Evolutionary conservation across 2,113 vertebrate species (phyloP).

Genomic region (Ancistrus triradiatus): DNA sequence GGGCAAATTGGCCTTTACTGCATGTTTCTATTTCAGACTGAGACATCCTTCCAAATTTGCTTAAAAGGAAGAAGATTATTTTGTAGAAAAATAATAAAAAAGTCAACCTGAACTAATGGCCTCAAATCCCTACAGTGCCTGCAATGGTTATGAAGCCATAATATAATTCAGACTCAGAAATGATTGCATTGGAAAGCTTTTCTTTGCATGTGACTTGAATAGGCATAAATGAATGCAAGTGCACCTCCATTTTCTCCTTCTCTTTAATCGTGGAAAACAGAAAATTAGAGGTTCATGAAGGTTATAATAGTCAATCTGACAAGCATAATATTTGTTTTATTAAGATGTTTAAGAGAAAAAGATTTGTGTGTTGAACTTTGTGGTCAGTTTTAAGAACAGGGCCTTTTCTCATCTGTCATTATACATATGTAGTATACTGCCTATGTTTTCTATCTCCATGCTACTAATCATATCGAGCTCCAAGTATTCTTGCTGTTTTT

Average conservation of each 20-base stretch:
- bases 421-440: too few relatives aligned
- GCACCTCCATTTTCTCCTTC: neutral
- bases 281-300: neutral
- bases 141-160: conserved; percentile 15
- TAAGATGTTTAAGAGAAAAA: too few relatives aligned
- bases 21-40: neutral
- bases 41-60: too few relatives aligned
- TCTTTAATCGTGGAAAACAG: neutral
- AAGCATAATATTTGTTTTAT: too few relatives aligned
- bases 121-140: conserved; percentile 10
- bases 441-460: too few relatives aligned
- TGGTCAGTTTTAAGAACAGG: too few relatives aligned
- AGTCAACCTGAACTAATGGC: conserved; percentile 17
- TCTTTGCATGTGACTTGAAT: conserved; percentile 19
- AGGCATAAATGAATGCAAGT: neutral
- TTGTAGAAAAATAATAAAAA: neutral
- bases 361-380: neutral
- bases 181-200: conserved; percentile 7
- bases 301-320: neutral
- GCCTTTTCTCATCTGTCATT: too few relatives aligned
- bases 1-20: conserved; percentile 23
- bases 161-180: conserved; percentile 4
- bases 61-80: neutral
- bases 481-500: too few relatives aligned
- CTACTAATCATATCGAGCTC: too few relatives aligned